Conservation (phyloP, 1,140 invertebrate species). For the Metopolophium dirhodum region DNA sequence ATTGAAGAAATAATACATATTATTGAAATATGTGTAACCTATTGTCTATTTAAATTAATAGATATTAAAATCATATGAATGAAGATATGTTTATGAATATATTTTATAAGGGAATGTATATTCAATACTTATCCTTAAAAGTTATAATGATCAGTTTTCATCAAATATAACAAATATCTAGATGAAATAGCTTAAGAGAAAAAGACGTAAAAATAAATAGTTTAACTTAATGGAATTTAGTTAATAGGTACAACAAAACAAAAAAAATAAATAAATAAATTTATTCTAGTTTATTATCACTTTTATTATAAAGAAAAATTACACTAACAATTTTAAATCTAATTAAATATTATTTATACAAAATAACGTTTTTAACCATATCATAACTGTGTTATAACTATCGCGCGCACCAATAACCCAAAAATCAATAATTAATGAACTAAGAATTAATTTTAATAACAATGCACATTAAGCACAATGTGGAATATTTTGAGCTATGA, state of each 20-base stretch:
- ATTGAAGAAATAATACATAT: background rate
- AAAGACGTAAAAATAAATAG: background rate
- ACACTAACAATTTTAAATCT: constrained; percentile 10
- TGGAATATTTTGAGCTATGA: constrained; percentile 34
- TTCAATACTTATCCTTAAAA: background rate
- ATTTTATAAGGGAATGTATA: background rate
- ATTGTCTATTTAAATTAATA: background rate
- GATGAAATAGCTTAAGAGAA: background rate
- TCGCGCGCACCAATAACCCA: background rate
- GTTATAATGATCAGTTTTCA: background rate
- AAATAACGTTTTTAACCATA: constrained; percentile 27
- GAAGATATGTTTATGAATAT: background rate
- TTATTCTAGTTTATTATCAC: constrained; percentile 42
- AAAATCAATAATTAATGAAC: background rate
- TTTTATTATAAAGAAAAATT: constrained; percentile 39
- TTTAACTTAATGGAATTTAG: background rate
- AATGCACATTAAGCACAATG: background rate
- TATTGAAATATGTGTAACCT: background rate
- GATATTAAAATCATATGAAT: background rate
- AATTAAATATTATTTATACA: constrained; percentile 33
- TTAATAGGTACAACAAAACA: background rate
- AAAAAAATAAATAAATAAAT: constrained; percentile 14
- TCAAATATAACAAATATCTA: background rate
- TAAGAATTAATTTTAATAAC: background rate
- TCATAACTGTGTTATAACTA: background rate